These are phyloP conservation scores for Drosophila differens DNA, from an alignment of 2,888 invertebrate species.

Conservation along the genomic window DNA sequence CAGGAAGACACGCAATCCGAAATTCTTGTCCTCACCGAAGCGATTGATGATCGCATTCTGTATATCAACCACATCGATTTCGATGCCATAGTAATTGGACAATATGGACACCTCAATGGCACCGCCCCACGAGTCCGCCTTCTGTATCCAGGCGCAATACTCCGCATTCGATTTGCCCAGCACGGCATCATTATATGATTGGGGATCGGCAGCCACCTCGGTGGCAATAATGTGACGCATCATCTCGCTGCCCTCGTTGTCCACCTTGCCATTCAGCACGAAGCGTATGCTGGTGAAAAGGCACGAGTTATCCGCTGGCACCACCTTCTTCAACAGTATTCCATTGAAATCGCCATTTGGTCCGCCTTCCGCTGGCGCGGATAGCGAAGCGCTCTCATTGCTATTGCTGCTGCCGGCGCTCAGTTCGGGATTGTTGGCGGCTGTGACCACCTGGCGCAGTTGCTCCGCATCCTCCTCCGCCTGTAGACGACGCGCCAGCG, in stretches of 20 bases:
- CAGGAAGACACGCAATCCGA: constrained; percentile 92
- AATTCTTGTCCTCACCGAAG: constrained; percentile 96
- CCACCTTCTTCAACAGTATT: constrained; percentile 94
- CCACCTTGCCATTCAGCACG: constrained; percentile 91
- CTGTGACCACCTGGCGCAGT: constrained; percentile 60
- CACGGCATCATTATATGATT: constrained; percentile 93
- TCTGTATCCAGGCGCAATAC: constrained; percentile 96
- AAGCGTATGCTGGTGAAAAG: constrained; percentile 93
- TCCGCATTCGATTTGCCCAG: constrained; percentile 93
- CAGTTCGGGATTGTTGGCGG: constrained; percentile 21
- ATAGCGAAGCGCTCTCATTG: constrained; percentile 17
- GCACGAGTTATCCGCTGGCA: constrained; percentile 98
- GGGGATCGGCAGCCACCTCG: constrained; percentile 91
- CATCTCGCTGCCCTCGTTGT: constrained; percentile 89
- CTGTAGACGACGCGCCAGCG: constrained; percentile 82
- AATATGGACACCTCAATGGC: constrained; percentile 97
- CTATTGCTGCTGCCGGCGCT: constrained; percentile 11
- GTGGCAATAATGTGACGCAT: constrained; percentile 95
- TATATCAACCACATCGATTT: constrained; percentile 97
- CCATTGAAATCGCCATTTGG: constrained; percentile 86
- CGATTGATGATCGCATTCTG: constrained; percentile 95
- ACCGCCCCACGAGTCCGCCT: constrained; percentile 97
- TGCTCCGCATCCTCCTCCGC: constrained; percentile 83
- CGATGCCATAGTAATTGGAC: constrained; percentile 93
- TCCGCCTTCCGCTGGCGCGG: constrained; percentile 49